Conservation (phyloP, 2,113 vertebrate genomes). For the Panthera tigris region DNA sequence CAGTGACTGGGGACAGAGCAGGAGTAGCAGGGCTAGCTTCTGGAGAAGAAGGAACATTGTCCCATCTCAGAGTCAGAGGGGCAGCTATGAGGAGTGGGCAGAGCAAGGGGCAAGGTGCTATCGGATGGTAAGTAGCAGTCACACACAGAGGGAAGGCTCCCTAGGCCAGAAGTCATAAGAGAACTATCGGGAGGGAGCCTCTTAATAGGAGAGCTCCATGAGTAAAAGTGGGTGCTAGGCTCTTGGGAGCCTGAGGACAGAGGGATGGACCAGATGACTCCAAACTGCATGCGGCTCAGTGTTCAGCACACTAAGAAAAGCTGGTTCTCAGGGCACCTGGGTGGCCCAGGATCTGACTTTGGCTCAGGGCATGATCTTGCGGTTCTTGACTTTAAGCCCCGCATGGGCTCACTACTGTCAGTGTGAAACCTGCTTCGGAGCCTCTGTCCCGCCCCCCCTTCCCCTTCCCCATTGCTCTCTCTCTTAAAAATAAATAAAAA, state of each 20-base stretch:
- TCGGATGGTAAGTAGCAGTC: neutral
- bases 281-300: neutral
- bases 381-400: too few relatives aligned
- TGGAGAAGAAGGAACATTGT: neutral
- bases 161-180: neutral
- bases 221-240: too few relatives aligned
- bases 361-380: too few relatives aligned
- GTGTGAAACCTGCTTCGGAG: too few relatives aligned
- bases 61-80: neutral
- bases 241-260: neutral
- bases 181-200: neutral
- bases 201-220: neutral
- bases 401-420: too few relatives aligned
- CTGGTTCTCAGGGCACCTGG: neutral
- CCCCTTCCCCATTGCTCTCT: too few relatives aligned
- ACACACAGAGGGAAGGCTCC: neutral
- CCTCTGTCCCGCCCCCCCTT: too few relatives aligned
- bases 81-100: neutral
- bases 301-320: neutral
- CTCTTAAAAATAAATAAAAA: too few relatives aligned
- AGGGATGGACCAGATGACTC: neutral
- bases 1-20: constrained; percentile 44
- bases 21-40: neutral
- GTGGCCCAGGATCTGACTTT: too few relatives aligned
- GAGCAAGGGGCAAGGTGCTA: neutral